These are phyloP conservation scores for Torymus texanus DNA, from an alignment of 2,888 invertebrate species.

Conservation along the genomic window DNA sequence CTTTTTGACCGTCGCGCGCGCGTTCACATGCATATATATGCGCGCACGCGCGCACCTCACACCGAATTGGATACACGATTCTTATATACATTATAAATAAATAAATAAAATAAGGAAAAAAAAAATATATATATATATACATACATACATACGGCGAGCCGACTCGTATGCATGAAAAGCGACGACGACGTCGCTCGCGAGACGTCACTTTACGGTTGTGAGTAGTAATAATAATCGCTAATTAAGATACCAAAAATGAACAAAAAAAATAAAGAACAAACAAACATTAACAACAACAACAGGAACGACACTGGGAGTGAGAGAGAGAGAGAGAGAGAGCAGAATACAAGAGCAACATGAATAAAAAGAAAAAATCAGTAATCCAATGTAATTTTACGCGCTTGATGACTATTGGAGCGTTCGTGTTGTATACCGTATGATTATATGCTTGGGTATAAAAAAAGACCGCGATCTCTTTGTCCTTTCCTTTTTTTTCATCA, in stretches of 20 bases:
- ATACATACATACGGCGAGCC: slow-evolving; percentile 21
- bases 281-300: too few species aligned
- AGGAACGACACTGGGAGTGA: too few species aligned
- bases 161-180: slow-evolving; percentile 5
- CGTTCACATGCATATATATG: background rate
- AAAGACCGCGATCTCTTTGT: background rate
- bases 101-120: too few species aligned
- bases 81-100: slow-evolving; percentile 35
- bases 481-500: background rate
- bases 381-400: slow-evolving; percentile 28
- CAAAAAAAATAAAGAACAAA: too few species aligned
- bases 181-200: slow-evolving; percentile 27
- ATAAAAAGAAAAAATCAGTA: slow-evolving; percentile 19
- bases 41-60: background rate
- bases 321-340: slow-evolving; percentile 19
- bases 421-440: slow-evolving; percentile 17
- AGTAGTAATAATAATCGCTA: slow-evolving; percentile 54
- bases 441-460: background rate
- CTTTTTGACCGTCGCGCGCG: slow-evolving; percentile 26
- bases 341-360: slow-evolving; percentile 38
- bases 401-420: slow-evolving; percentile 12
- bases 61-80: slow-evolving; percentile 51
- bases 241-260: slow-evolving; percentile 7
- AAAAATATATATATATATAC: slow-evolving; percentile 30
- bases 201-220: slow-evolving; percentile 57